Conservation (phyloP, 2,888 invertebrate species). For the Galeopsomyia nigrocyanea region DNA sequence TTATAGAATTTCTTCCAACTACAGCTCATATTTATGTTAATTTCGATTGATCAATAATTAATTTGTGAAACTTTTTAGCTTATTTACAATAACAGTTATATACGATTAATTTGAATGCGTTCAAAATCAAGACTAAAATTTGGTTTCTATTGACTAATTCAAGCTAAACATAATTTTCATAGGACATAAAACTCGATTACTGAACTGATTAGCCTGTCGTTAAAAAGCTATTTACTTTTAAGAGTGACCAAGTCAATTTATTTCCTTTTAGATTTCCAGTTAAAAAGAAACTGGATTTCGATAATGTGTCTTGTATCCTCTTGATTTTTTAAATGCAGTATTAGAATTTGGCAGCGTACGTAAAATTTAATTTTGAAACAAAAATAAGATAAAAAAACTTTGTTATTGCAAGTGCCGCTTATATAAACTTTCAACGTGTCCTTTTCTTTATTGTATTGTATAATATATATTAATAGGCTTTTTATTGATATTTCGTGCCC, state of each 20-base stretch:
- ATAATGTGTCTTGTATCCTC: constrained; percentile 29
- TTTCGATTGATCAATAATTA: constrained; percentile 13
- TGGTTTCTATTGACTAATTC: no score
- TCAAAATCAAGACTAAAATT: no score
- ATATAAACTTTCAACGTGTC: constrained; percentile 24
- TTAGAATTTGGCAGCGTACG: constrained; percentile 33
- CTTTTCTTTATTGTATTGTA: constrained; percentile 14
- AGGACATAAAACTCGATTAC: no score
- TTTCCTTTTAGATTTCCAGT: constrained; percentile 4
- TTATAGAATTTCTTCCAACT: constrained; percentile 20
- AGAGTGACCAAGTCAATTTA: constrained; percentile 21
- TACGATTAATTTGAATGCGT: no score
- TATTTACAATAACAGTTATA: not conserved
- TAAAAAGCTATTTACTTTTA: constrained; percentile 34
- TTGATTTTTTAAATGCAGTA: constrained; percentile 33
- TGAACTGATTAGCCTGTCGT: no score
- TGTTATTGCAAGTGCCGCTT: constrained; percentile 26
- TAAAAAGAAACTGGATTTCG: no score
- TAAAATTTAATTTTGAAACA: constrained; percentile 13
- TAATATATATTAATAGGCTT: constrained; percentile 18
- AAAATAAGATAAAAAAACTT: not conserved
- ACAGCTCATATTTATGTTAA: constrained; percentile 14
- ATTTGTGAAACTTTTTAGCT: constrained; percentile 2
- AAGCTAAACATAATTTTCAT: no score
- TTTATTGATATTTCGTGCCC: not conserved